phyloP scores from a whole-genome alignment of 2,113 vertebrate genomes.

The Varanus salvator region DNA sequence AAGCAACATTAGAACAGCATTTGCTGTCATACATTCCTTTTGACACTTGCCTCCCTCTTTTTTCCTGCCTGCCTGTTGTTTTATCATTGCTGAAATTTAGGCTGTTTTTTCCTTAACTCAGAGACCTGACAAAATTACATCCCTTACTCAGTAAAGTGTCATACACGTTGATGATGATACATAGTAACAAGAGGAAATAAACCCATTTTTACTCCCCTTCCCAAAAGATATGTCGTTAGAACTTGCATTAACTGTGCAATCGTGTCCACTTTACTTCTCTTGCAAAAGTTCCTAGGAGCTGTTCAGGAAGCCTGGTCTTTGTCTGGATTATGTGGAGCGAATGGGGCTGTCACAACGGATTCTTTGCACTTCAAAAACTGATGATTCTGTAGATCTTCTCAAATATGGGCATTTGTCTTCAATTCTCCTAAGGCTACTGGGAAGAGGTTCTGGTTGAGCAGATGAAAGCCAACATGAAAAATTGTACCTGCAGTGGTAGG shows the following conservation, averaged over 20 bases:
- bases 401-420: constrained; percentile 63
- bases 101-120: not conserved
- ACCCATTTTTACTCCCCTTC: not conserved
- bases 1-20: not conserved
- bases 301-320: constrained; percentile 3
- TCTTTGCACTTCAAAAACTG: constrained; percentile 51
- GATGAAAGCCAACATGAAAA: constrained; percentile 67
- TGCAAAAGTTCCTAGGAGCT: constrained; percentile 32
- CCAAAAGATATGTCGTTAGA: not conserved
- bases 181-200: not conserved
- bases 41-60: not conserved
- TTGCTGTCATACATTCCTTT: not conserved
- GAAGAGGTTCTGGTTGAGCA: constrained; percentile 59
- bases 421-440: constrained; percentile 60
- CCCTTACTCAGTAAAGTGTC: not conserved
- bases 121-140: not conserved
- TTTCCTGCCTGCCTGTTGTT: not conserved
- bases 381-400: constrained; percentile 63
- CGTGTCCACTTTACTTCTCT: not conserved
- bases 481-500: constrained; percentile 48
- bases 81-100: not conserved
- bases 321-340: constrained; percentile 41
- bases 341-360: constrained; percentile 52
- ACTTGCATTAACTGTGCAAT: not conserved
- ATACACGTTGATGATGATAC: not conserved